Evolutionary conservation across 2,113 vertebrate genomes (phyloP).

Genomic region (Festucalex cinctus): DNA sequence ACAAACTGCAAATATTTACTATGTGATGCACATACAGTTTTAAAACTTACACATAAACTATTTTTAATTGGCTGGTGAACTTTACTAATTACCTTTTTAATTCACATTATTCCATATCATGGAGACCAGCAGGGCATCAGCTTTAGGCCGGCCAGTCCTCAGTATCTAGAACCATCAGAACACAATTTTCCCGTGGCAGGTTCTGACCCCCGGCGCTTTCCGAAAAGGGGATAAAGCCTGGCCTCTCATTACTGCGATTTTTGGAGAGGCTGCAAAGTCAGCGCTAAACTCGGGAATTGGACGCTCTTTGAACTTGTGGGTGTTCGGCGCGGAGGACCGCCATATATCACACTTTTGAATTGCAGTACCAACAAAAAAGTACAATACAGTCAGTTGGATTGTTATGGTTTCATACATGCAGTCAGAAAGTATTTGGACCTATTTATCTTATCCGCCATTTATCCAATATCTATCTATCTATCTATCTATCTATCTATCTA

Average conservation of each 20-base stretch:
- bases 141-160: constrained; percentile 7
- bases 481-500: too few species aligned
- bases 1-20: too few species aligned
- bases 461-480: too few species aligned
- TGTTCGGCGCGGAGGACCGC: background rate
- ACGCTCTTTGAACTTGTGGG: constrained; percentile 28
- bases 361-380: background rate
- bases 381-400: background rate
- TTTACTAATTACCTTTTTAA: background rate
- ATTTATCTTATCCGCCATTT: too few species aligned
- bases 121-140: constrained; percentile 28
- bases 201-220: constrained; percentile 32
- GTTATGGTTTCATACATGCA: too few species aligned
- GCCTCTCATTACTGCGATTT: constrained; percentile 50
- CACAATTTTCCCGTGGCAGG: constrained; percentile 27
- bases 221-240: constrained; percentile 11
- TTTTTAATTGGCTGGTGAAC: background rate
- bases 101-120: constrained; percentile 1
- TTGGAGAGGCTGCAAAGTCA: constrained; percentile 23
- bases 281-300: constrained; percentile 22
- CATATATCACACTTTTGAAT: too few species aligned
- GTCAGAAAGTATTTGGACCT: background rate
- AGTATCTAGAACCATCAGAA: constrained; percentile 30
- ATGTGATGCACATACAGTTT: too few species aligned
- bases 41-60: too few species aligned